Evolutionary conservation across 2,888 invertebrate species (phyloP).

Genomic region (Dolichopus griseipennis): DNA sequence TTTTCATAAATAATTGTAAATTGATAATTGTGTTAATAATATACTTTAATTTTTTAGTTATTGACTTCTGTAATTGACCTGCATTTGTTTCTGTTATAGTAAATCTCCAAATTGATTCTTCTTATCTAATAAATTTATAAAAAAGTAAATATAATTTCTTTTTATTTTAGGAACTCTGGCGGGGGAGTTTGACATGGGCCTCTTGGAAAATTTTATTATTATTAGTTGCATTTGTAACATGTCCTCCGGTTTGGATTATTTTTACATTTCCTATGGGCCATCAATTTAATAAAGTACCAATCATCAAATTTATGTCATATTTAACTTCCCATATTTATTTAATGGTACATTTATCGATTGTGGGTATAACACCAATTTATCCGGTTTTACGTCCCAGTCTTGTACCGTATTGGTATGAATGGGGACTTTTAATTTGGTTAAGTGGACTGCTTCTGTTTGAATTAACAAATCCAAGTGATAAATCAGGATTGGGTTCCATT

Average conservation of each 20-base stretch:
- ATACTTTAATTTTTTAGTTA: too few relatives aligned
- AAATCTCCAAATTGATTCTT: too few relatives aligned
- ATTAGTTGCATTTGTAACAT: conserved; percentile 83
- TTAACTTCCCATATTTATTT: conserved; percentile 97
- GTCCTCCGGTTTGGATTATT: conserved; percentile 93
- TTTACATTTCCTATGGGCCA: conserved; percentile 92
- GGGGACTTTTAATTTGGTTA: conserved; percentile 88
- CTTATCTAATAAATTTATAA: too few relatives aligned
- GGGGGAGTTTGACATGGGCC: conserved; percentile 93
- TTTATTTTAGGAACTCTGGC: conserved; percentile 82
- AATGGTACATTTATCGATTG: conserved; percentile 84
- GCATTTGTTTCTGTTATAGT: too few relatives aligned
- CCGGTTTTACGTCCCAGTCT: conserved; percentile 69
- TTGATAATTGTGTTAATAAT: too few relatives aligned
- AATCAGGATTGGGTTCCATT: conserved; percentile 92
- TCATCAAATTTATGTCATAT: conserved; percentile 99
- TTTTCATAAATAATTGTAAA: too few relatives aligned
- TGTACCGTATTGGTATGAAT: conserved; percentile 92
- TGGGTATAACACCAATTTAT: conserved; percentile 80
- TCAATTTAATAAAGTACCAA: conserved; percentile 95
- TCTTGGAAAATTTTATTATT: conserved; percentile 90
- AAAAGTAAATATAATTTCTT: conserved; percentile 6
- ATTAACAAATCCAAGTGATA: conserved; percentile 94
- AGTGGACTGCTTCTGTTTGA: conserved; percentile 92
- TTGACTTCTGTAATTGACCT: too few relatives aligned